A percentile compares a stretch with the other conserved stretches of the same genome.
These are phyloP conservation scores for Echiichthys vipera DNA, from an alignment of 2,797 vertebrate species.

Conservation along the genomic window DNA sequence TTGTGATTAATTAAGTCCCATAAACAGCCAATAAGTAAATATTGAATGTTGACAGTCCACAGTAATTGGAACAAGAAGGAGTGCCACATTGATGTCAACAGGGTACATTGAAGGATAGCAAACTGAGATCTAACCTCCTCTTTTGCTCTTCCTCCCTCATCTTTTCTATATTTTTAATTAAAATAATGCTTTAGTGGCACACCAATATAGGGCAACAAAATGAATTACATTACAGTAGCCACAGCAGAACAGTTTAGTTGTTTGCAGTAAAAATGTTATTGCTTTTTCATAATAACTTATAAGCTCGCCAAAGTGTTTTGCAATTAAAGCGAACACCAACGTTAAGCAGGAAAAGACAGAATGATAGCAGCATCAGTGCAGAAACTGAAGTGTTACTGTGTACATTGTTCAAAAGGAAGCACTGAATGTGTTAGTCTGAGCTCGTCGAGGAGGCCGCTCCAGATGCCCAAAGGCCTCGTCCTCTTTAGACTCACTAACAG, in stretches of 20 bases:
- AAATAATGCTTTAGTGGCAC: slow-evolving; percentile 55
- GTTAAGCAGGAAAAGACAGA: slow-evolving; percentile 5
- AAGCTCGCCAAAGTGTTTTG: slow-evolving; percentile 33
- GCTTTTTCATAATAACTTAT: slow-evolving; percentile 40
- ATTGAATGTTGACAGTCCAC: slow-evolving; percentile 70
- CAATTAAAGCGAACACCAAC: slow-evolving; percentile 23
- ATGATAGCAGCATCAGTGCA: background rate
- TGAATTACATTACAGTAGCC: slow-evolving; percentile 38
- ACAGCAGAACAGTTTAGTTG: slow-evolving; percentile 25
- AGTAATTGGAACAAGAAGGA: slow-evolving; percentile 71
- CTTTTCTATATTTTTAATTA: slow-evolving; percentile 63
- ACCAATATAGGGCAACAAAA: slow-evolving; percentile 62
- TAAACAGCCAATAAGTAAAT: slow-evolving; percentile 72
- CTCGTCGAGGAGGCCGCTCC: slow-evolving; percentile 29
- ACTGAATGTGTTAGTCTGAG: slow-evolving; percentile 40
- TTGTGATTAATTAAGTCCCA: slow-evolving; percentile 70
- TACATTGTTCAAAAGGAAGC: slow-evolving; percentile 21
- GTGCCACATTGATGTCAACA: slow-evolving; percentile 54
- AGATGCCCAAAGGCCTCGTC: slow-evolving; percentile 61
- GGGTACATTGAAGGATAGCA: slow-evolving; percentile 62
- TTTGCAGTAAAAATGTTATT: slow-evolving; percentile 14
- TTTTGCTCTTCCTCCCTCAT: slow-evolving; percentile 50
- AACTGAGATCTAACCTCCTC: slow-evolving; percentile 49
- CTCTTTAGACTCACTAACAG: slow-evolving; percentile 41
- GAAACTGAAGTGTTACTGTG: slow-evolving; percentile 19